A percentile compares a stretch with the other conserved stretches of the same genome.
phyloP scores from a whole-genome alignment of 2,113 vertebrate species.

The Cephalophus harveyi region DNA sequence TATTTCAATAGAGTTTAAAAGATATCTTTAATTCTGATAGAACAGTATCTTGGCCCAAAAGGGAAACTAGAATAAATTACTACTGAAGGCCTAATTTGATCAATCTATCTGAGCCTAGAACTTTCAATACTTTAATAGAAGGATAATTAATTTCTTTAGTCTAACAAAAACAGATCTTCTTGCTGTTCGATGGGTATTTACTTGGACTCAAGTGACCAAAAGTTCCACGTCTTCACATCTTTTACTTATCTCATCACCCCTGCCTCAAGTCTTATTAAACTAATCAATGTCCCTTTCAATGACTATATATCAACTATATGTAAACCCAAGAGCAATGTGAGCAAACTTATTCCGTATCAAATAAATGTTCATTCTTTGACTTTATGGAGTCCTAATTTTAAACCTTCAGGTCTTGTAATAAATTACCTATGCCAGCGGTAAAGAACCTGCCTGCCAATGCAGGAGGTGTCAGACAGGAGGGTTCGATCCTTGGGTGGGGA shows the following conservation, averaged over 20 bases:
- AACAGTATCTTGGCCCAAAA: background rate
- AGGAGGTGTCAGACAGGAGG: background rate
- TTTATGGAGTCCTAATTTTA: background rate
- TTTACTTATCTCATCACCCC: background rate
- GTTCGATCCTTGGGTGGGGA: background rate
- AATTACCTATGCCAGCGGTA: background rate
- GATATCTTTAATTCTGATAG: background rate
- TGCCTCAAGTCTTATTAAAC: background rate
- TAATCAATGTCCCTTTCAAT: background rate
- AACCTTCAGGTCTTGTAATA: background rate
- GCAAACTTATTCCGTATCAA: background rate
- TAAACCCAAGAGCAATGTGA: background rate
- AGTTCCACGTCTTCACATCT: background rate
- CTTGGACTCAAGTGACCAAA: background rate
- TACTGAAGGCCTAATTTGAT: background rate
- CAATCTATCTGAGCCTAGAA: background rate
- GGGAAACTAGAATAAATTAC: background rate
- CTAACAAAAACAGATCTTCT: background rate
- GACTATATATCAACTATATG: background rate
- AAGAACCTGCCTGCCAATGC: background rate
- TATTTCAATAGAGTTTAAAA: constrained; percentile 6
- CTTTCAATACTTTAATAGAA: background rate
- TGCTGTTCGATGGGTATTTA: background rate
- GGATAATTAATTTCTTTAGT: background rate
- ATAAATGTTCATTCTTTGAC: background rate